Conservation (phyloP, 2,113 vertebrate genomes). For the Eonycteris spelaea region DNA sequence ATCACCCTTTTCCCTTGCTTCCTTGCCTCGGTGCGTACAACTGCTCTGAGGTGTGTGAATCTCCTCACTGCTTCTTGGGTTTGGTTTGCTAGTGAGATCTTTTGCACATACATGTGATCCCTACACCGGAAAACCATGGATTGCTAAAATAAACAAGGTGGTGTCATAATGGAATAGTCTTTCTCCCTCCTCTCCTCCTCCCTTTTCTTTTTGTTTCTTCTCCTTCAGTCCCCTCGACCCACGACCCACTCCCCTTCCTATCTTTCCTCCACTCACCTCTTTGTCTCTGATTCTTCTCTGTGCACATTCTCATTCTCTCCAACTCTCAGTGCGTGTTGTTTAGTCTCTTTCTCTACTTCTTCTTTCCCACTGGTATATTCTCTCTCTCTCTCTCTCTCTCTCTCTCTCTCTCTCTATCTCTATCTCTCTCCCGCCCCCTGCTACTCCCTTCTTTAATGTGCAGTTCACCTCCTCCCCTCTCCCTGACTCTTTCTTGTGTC, state of each 20-base stretch:
- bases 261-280: too few relatives aligned
- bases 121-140: neutral
- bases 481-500: too few relatives aligned
- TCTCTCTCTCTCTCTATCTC: neutral
- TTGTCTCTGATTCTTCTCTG: neutral
- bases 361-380: too few relatives aligned
- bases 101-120: neutral
- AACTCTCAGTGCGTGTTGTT: neutral
- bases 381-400: accelerated
- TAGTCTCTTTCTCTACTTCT: neutral
- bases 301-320: neutral
- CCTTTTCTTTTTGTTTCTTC: neutral
- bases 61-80: neutral
- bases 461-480: neutral
- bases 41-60: neutral
- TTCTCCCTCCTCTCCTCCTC: neutral
- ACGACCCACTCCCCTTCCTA: too few relatives aligned
- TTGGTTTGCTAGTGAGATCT: neutral
- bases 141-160: neutral
- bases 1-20: neutral
- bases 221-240: neutral
- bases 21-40: neutral
- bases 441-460: neutral
- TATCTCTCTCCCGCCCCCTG: neutral
- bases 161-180: neutral